Evolutionary conservation across 1,140 invertebrate species (phyloP), one percentile per base, ranked within the genome.

Genomic region (Eumaeus atala): DNA sequence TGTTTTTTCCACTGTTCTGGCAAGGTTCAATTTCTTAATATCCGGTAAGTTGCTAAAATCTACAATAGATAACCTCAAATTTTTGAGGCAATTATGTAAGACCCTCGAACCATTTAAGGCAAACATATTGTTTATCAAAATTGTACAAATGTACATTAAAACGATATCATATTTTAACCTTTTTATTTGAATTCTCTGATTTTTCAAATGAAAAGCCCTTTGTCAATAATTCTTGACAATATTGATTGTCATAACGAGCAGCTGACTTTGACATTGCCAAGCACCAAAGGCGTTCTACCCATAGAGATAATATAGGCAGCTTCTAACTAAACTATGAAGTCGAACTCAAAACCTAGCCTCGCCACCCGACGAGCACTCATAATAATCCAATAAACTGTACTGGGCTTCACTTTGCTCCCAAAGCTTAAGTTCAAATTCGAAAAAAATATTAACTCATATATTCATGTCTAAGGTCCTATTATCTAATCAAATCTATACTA

Each of bases 41-140:
- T 86, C 80, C 21, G 80, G 84, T 34, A 80, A 70, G 62, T 69
- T 87, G 58, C 72, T 78, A 48, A 75, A 84, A 51, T 85, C 75
- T 40, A 66, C 68, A 51, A 80, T 57, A 67, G 73, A 70, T 87
- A 88, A 87, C 85, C 87, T 88, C 77, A 87, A 84, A 81, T 86
- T 74, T 57, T 82, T 87, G 61, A 82, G 72, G 61, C 78, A 77
- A 70, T 87, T 87, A 74, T 81, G 73, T 78, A 84, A 76, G 60
- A 80, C 68, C 40, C 75, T 65, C 34, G 74, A 73, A 36, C 71
- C 69, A 34, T 58, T 58, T 38, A 79, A 40, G 16, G 72, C 70
- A 44, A 84, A 82, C 81, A 87, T 84, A 61, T 67, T 74, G 35
- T 12, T 48, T 21, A 16, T 42, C 16, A 48, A 37, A 35, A 47